These are phyloP conservation scores for Dendrocincla fuliginosa DNA, from an alignment of 2,797 vertebrate species.

Conservation along the genomic window DNA sequence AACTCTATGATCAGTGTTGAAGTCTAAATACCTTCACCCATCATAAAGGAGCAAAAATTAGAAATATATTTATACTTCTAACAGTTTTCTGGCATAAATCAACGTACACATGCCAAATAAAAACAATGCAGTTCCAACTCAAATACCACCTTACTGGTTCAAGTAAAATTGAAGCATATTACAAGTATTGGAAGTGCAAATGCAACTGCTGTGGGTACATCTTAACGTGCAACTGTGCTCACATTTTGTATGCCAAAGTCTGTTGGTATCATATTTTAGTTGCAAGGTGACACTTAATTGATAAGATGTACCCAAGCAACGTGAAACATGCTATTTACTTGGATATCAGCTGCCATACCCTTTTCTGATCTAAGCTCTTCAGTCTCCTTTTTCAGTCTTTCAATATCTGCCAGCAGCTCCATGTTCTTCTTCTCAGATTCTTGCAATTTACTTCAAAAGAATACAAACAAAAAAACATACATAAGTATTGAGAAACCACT, in stretches of 20 bases:
- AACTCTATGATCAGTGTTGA: not conserved
- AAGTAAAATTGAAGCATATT: not conserved
- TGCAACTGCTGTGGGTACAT: constrained; percentile 14
- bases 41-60: not conserved
- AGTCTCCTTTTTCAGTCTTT: constrained; percentile 91
- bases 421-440: constrained; percentile 92
- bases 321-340: constrained; percentile 27
- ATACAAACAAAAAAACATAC: not conserved
- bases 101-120: not conserved
- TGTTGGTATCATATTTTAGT: not conserved
- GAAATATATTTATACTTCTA: not conserved
- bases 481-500: not conserved
- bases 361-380: constrained; percentile 93
- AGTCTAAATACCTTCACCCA: not conserved
- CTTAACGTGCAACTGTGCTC: not conserved
- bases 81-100: not conserved
- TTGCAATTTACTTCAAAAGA: constrained; percentile 90
- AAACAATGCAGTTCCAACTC: not conserved
- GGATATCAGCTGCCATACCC: constrained; percentile 80
- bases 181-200: not conserved
- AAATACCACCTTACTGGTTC: not conserved
- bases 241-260: not conserved
- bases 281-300: not conserved
- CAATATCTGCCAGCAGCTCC: constrained; percentile 90
- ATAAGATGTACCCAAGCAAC: constrained; percentile 35